Evolutionary conservation across 2,888 invertebrate genomes (phyloP).

Genomic region (Hydriomena furcata): DNA sequence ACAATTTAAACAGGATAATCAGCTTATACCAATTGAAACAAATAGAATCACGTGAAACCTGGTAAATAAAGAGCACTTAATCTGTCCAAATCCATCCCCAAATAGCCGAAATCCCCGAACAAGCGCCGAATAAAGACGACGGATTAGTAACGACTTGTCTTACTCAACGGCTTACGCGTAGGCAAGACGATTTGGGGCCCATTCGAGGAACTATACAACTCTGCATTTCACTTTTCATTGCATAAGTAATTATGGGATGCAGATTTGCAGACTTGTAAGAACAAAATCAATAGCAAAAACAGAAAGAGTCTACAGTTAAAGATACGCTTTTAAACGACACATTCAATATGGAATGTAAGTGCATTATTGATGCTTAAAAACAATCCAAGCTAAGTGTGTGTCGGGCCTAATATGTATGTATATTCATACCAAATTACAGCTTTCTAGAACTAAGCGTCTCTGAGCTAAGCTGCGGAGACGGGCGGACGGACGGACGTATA

Average conservation of each 20-base stretch:
- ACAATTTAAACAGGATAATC: constrained; percentile 18
- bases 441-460: too few relatives aligned
- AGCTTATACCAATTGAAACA: constrained; percentile 16
- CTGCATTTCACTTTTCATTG: neutral
- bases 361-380: too few relatives aligned
- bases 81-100: constrained; percentile 60
- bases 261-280: too few relatives aligned
- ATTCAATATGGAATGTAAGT: too few relatives aligned
- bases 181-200: constrained; percentile 35
- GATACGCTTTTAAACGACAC: too few relatives aligned
- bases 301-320: too few relatives aligned
- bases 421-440: too few relatives aligned
- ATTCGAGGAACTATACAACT: neutral
- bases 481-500: too few relatives aligned
- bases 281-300: too few relatives aligned
- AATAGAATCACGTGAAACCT: constrained; percentile 31
- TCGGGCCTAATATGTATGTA: too few relatives aligned
- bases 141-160: constrained; percentile 67
- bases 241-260: neutral
- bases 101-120: constrained; percentile 54
- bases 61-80: constrained; percentile 55
- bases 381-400: too few relatives aligned
- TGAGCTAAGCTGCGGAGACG: too few relatives aligned
- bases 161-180: constrained; percentile 61
- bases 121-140: constrained; percentile 53